phyloP scores from a whole-genome alignment of 2,888 invertebrate genomes.

The Listrodromus nycthemerus region DNA sequence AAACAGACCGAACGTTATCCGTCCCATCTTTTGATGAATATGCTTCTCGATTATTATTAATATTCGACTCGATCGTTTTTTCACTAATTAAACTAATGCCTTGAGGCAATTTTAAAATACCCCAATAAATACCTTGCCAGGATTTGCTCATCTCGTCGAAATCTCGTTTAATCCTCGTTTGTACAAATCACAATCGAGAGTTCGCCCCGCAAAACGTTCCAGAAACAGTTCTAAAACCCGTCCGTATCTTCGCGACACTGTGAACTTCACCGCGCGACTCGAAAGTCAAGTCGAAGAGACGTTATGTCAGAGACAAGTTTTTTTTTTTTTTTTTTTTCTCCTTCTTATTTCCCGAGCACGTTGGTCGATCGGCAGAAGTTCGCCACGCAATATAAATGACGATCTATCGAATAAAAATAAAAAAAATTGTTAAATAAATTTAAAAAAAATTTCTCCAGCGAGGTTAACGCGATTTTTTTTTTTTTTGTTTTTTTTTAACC shows the following conservation, averaged over 20 bases:
- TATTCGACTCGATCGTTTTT: neutral
- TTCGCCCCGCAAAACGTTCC: neutral
- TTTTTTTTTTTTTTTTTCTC: neutral
- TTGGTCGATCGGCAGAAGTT: constrained; percentile 9
- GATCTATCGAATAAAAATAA: neutral
- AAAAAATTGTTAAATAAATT: neutral
- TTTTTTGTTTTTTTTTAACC: constrained; percentile 35
- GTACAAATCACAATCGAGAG: constrained; percentile 31
- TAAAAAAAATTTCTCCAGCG: neutral
- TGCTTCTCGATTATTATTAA: neutral
- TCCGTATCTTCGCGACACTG: constrained; percentile 27
- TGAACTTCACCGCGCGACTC: constrained; percentile 39
- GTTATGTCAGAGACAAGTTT: constrained; percentile 32
- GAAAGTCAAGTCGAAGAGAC: constrained; percentile 23
- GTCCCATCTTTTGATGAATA: neutral
- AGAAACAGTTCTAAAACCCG: constrained; percentile 18
- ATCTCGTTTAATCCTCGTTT: constrained; percentile 54
- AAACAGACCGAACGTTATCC: neutral
- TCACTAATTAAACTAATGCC: neutral
- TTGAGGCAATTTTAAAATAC: neutral
- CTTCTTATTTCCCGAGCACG: constrained; percentile 4
- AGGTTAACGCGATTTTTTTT: neutral
- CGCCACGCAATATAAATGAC: constrained; percentile 24
- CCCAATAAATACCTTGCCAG: constrained; percentile 76
- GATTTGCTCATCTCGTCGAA: constrained; percentile 77